Percentiles rank a stretch among this genome's conserved stretches.
These are phyloP conservation scores for Lepidochitona cinerea DNA, from an alignment of 2,888 invertebrate species.

Conservation along the genomic window DNA sequence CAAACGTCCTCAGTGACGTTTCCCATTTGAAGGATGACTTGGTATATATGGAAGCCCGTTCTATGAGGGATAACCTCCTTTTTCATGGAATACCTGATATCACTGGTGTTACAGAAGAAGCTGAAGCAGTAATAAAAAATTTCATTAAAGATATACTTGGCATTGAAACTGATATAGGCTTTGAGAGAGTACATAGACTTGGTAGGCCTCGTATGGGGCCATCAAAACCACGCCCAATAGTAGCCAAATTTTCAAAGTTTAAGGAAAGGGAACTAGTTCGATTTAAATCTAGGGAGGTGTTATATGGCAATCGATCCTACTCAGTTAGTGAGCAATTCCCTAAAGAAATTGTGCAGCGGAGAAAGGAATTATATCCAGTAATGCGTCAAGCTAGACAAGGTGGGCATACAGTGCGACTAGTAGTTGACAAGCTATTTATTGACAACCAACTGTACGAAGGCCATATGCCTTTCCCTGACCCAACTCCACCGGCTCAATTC, in stretches of 20 bases:
- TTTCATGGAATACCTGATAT: not conserved
- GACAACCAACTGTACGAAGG: not conserved
- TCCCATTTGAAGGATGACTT: too few relatives aligned
- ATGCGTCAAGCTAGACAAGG: not conserved
- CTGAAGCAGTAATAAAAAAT: not conserved
- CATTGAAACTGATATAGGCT: not conserved
- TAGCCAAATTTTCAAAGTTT: not conserved
- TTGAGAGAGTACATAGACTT: not conserved
- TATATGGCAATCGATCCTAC: not conserved
- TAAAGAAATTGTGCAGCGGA: not conserved
- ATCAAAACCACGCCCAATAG: not conserved
- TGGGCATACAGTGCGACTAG: not conserved
- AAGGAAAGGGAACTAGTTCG: not conserved
- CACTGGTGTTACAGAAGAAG: not conserved
- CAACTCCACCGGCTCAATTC: not conserved
- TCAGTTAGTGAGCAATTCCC: not conserved
- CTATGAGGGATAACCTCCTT: not conserved
- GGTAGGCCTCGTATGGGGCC: not conserved
- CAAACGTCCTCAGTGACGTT: not conserved
- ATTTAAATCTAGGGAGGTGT: not conserved
- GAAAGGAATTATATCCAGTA: not conserved
- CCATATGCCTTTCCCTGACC: not conserved
- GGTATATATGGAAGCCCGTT: too few relatives aligned
- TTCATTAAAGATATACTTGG: not conserved
- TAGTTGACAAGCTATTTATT: not conserved